Conservation (phyloP, 2,797 vertebrate species). For the Lemur catta region DNA sequence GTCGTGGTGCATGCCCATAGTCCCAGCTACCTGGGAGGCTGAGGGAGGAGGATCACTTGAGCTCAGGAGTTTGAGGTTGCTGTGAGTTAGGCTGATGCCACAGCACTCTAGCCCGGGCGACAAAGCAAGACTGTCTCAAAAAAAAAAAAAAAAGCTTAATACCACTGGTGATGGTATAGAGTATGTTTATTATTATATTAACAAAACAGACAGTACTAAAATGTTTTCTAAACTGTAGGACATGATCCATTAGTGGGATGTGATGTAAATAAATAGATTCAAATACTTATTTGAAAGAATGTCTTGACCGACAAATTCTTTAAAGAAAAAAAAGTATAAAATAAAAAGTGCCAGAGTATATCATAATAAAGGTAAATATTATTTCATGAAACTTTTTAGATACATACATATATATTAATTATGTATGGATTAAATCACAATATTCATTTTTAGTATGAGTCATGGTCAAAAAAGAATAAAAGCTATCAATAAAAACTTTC, state of each 20-base stretch:
- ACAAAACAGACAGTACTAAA: not conserved
- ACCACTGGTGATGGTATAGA: not conserved
- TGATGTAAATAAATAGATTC: conserved; percentile 14
- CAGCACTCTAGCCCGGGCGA: too few relatives aligned
- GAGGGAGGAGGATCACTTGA: too few relatives aligned
- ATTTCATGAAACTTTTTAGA: conserved; percentile 26
- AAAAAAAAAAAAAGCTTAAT: not conserved
- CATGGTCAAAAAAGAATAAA: not conserved
- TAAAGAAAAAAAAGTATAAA: not conserved
- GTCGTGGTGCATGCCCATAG: too few relatives aligned
- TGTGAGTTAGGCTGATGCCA: too few relatives aligned
- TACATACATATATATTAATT: not conserved
- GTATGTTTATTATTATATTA: not conserved
- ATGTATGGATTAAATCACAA: not conserved
- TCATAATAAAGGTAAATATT: not conserved
- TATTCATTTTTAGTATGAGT: not conserved
- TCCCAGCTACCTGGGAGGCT: too few relatives aligned
- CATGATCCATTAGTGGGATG: not conserved
- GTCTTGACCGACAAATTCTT: not conserved
- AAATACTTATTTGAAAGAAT: not conserved
- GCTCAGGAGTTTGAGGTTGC: too few relatives aligned
- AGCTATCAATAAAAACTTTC: not conserved
- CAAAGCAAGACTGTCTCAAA: too few relatives aligned
- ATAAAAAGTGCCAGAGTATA: not conserved
- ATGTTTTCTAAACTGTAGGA: not conserved